Base-by-base conservation (phyloP, 2,888 invertebrate species). In the Antheraea yamamai region DNA sequence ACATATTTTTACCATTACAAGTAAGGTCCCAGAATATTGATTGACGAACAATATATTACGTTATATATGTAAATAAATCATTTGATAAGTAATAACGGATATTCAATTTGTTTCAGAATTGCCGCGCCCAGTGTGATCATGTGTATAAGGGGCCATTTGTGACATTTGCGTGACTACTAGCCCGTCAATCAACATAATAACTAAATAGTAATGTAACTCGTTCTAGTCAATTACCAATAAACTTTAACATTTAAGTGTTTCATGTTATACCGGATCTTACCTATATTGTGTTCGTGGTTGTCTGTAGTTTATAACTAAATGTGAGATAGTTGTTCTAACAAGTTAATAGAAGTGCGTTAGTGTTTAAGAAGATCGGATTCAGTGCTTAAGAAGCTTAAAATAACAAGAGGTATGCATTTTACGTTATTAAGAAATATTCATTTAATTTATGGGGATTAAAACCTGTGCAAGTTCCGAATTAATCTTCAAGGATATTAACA, bases 161-260 rank as follows among this genome's bases (percentile, higher is more conserved):
- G 90, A 87, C 90, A 91, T 91, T 90, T 88, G 89, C 91, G 90
- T 90, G 89, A 83, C 87, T 81, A 70, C 74, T 74, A 74, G 76
- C 73, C 76, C 77, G 75, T 77, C 84, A 82, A 84, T 84, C 84
- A 83, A 78, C 77, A 76, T 81, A 81, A 82, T 82, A 83, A 78
- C 80, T 68, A 73, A 74, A 76, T 77, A 81, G 79, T 79, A 79
- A 82, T 80, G 80, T 79, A 78, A 80, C 84, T 80, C 84, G 87
- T 86, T 82, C 81, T 83, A 86, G 83, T 85, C 87, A 83, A 87
- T 87, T 87, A 85, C 80, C 80, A 66, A 74, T 76, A 74, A 74
- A 76, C 55, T 72, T 47, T 55, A 75, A 76, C 61, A 70, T 71
- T 74, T 72, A 73, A 82, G 82, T 82, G 78, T 79, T 72, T 77